phyloP scores from a whole-genome alignment of 2,888 invertebrate species.

The Gari tellinella region DNA sequence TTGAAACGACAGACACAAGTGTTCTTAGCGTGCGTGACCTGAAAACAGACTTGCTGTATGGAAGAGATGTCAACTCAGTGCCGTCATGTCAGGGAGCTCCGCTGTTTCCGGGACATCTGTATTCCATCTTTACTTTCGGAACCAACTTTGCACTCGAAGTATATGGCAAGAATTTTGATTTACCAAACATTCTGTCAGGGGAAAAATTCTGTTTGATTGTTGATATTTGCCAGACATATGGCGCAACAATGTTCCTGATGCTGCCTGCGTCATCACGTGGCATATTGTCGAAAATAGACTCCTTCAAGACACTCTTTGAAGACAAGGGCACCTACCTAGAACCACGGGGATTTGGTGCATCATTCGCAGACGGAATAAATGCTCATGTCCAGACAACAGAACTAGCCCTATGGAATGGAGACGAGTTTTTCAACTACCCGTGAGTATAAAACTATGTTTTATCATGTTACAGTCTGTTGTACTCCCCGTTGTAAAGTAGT shows the following conservation, averaged over 20 bases:
- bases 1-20: constrained; percentile 7
- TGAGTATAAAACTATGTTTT: constrained; percentile 14
- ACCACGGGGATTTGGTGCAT: constrained; percentile 46
- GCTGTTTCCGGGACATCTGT: constrained; percentile 30
- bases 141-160: constrained; percentile 30
- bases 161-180: constrained; percentile 21
- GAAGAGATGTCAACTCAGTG: constrained; percentile 19
- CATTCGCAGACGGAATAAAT: constrained; percentile 28
- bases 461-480: too few species aligned
- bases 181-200: constrained; percentile 25
- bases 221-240: constrained; percentile 40
- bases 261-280: constrained; percentile 38
- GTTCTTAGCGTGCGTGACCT: constrained; percentile 34
- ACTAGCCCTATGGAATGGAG: constrained; percentile 43
- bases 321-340: constrained; percentile 13
- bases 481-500: not conserved
- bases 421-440: constrained; percentile 29
- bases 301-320: constrained; percentile 27
- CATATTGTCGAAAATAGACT: constrained; percentile 14
- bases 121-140: constrained; percentile 42
- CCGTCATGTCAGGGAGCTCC: constrained; percentile 44
- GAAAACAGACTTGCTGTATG: constrained; percentile 41
- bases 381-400: constrained; percentile 13
- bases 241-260: constrained; percentile 45
- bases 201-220: constrained; percentile 47